Base-by-base conservation (phyloP, 2,113 vertebrate species). In the Bothrops jararaca region DNA sequence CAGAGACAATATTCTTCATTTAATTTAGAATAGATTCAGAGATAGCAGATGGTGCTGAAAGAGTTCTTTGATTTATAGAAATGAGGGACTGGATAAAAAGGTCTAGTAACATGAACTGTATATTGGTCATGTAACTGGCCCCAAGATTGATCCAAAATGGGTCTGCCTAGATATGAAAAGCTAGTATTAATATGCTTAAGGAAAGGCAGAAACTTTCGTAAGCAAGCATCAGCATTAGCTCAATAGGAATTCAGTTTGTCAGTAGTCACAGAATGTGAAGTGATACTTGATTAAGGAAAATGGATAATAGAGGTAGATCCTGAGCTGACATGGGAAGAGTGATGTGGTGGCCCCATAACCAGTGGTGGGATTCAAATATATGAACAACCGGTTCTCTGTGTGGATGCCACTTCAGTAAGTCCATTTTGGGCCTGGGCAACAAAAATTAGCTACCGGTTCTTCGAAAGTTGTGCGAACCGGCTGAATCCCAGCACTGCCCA, bases 51-150 rank as follows among this genome's bases (percentile, higher is more conserved):
- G 86, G 34, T 85, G 5, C 3, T 92, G 74, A 89, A 93, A 89
- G 39, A 90, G 39, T 57, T 92, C 3, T 58, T 94, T 58, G 29
- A 92, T 95, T 90, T 53, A 93, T 74, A 52, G 86, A 89, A 86
- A 93, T 24, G 88, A 56, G 87, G 53, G 90, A 90, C 1, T 57
- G 54, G 4, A 87, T 4, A 4, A 69, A n/a, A 94, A 89, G 94
- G 23, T 13, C 39, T 52, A 50, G 42, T n/a, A 60, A 58, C 15
- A 86, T 64, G 45, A 86, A 53, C 24, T 45, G 20, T 34, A 20
- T 39, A 60, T 60, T 87, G 45, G 13, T 45, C n/a, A 39, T 39
- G 22, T 88, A n/a, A 34, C 7, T 34, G 50, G 12, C 18, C 10
- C 48, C 86, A 88, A 54, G 86, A n/a, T 22, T 20, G 6, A 88